Base-by-base conservation (phyloP, 2,888 invertebrate genomes). In the Creontiades dilutus region DNA sequence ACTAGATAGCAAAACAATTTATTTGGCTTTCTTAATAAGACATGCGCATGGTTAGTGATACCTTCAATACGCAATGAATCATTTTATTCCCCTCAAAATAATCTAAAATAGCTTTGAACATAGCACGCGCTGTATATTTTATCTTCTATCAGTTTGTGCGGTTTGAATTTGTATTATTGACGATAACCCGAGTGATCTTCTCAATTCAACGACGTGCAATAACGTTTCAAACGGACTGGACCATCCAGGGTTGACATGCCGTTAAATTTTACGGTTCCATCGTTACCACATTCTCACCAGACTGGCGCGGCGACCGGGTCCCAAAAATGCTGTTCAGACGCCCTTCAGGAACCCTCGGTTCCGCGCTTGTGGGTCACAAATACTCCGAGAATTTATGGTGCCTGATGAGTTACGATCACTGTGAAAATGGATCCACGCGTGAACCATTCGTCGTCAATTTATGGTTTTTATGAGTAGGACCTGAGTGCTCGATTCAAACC, bases 321-420 rank as follows among this genome's bases (percentile, higher is more conserved):
- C 19, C n/a, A 61, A 68, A 68, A 23, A 23, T 68, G 68, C 68
- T n/a, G 68, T 68, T 27, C 19, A 9, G 13, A n/a, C 57, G n/a
- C 19, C 57, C 7, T 68, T 23, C 23, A 23, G 27, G 19, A 11
- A 23, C 68, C 23, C 19, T 23, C 23, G 37, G 23, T 68, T 68
- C 23, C 68, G 68, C 68, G 68, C 68, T 68, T 68, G 19, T 23
- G 68, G 68, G 68, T 68, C 68, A 68, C 68, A 68, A 68, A 19
- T 68, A 68, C 68, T 0, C 68, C 23, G 68, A 23, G 27, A 23
- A 68, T 68, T 68, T 68, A 68, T 27, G 9, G 68, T 27, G 12
- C 23, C 19, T 5, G 68, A 68, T 23, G 68, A 68, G n/a, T 68
- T 68, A 68, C 13, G 23, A 37, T 12, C 23, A 19, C 12, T 27